These are phyloP conservation scores for Notechis scutatus DNA, from an alignment of 2,113 vertebrate species.

Conservation along the genomic window DNA sequence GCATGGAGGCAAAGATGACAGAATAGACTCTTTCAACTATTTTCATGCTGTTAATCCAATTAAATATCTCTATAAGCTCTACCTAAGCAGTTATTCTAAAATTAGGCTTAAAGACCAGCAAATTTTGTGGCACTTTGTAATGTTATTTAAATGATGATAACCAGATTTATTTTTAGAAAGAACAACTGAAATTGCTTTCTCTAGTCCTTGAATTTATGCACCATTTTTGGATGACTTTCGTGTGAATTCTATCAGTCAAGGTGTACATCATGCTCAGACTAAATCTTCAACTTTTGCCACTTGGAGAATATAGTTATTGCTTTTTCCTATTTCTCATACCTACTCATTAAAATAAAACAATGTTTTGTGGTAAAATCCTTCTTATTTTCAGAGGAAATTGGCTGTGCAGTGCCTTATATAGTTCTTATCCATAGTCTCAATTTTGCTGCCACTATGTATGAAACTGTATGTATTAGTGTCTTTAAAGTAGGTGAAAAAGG, in stretches of 20 bases:
- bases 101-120: not conserved
- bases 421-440: not conserved
- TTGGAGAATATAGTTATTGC: not conserved
- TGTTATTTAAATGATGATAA: not conserved
- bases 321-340: not conserved
- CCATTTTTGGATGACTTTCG: not conserved
- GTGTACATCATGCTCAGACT: not conserved
- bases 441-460: not conserved
- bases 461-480: not conserved
- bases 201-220: not conserved
- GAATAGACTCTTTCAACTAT: not conserved
- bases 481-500: not conserved
- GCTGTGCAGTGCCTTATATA: not conserved
- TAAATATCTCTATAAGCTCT: not conserved
- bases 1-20: not conserved
- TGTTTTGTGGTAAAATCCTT: not conserved
- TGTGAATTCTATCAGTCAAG: not conserved
- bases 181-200: not conserved
- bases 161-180: not conserved
- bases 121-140: not conserved
- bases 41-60: not conserved
- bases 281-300: not conserved
- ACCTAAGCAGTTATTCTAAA: not conserved
- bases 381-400: not conserved
- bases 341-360: conserved; percentile 15